These are phyloP conservation scores for Macroramphosus scolopax DNA, from an alignment of 2,797 vertebrate genomes.

Conservation along the genomic window DNA sequence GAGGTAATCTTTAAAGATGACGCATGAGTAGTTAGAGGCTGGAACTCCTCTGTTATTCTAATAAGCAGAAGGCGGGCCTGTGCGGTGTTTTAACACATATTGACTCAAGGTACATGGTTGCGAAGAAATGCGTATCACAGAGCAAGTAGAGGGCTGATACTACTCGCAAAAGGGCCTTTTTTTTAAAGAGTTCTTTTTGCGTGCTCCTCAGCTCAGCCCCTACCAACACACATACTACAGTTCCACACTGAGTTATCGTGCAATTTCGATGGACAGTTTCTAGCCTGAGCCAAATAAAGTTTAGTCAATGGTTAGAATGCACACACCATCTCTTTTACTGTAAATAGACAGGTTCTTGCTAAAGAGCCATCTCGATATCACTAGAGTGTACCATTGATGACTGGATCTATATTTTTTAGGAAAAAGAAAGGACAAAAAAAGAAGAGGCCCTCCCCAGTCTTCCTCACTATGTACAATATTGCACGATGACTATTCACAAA, in stretches of 20 bases:
- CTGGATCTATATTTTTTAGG: conserved; percentile 76
- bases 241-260: conserved; percentile 11
- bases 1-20: conserved; percentile 28
- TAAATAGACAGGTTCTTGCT: conserved; percentile 82
- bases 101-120: conserved; percentile 41
- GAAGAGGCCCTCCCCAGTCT: conserved; percentile 41
- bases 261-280: conserved; percentile 5
- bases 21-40: too few relatives aligned
- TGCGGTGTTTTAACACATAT: too few relatives aligned
- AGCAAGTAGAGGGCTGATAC: conserved; percentile 13
- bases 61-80: too few relatives aligned
- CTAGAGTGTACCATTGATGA: conserved; percentile 67
- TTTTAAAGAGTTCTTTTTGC: conserved; percentile 14
- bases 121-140: too few relatives aligned
- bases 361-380: conserved; percentile 68
- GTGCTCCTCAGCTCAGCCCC: conserved; percentile 24
- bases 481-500: conserved; percentile 64
- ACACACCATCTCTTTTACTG: conserved; percentile 66
- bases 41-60: too few relatives aligned
- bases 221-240: conserved; percentile 17
- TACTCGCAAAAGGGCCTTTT: conserved; percentile 17
- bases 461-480: conserved; percentile 70
- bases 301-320: conserved; percentile 15
- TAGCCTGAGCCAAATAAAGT: conserved; percentile 14
- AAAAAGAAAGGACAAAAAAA: conserved; percentile 57